Evolutionary conservation across 2,888 invertebrate species (phyloP), one percentile per base, ranked within the genome.

Genomic region (Dryocosmus kuriphilus): DNA sequence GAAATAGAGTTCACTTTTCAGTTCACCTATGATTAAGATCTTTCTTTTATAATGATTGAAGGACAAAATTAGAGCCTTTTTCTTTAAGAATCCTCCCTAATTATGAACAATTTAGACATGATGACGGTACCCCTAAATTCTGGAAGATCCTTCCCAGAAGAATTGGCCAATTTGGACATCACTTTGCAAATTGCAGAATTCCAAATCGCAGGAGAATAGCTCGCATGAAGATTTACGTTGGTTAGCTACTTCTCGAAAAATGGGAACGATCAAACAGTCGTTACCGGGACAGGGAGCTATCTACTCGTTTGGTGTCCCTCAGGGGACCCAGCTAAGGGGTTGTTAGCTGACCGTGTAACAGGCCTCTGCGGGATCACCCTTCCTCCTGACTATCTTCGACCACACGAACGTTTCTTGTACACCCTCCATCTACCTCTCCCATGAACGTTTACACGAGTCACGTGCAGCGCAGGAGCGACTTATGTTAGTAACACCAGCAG

Each of bases 341-440:
- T 89, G 89, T 89, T 89, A 88, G 88, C 88, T 88, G 88, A 88
- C 88, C 88, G 86, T 88, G 87, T 89, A 89, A 88, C 88, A 88
- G 88, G 88, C 88, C 89, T 88, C 89, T 80, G 80, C 85, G 88
- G 89, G 86, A 88, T 85, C 84, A 81, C 82, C 82, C 77, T 76
- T 84, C 79, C 79, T 80, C 74, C 71, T 71, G 51, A 30, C 30
- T 32, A 71, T 51, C 71, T 71, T 71, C 71, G 71, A 71, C 71
- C 51, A 46, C 71, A 67, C 67, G 24, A 35, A 35, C 46, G 41
- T 24, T 41, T 27, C 67, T 46, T 67, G 41, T 27, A 67, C 24
- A 67, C 27, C 38, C 27, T 16, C 46, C 27, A 46, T 51, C n/a
- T 51, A 30, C 51, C n/a, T 51, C 71, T 71, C 71, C 24, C 71